Base-by-base conservation (phyloP, 2,797 vertebrate genomes). In the Lepidocolaptes lacrymiger region DNA sequence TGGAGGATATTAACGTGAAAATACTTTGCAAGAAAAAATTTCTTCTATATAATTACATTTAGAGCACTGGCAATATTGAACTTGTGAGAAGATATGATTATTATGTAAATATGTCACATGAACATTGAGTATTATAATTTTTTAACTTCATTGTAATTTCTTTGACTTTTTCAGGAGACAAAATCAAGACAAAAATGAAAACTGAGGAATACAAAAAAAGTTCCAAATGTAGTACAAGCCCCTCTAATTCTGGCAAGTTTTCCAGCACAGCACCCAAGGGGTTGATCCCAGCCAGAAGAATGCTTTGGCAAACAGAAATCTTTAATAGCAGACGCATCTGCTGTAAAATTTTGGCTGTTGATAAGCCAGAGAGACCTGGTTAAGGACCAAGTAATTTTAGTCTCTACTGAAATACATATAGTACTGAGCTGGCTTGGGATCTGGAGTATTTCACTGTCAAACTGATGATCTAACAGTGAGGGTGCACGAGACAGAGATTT, bases 321-420 rank as follows among this genome's bases (percentile, higher is more conserved):
- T 73, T 87, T 85, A 92, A 94, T 91, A 97, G 78, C 41, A 86
- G 88, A 82, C 1, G 36, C 76, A 94, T 96, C 91, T 96, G 92
- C 78, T 95, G 61, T 62, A 64, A 95, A 94, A 88, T 87, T 92
- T 94, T 97, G 90, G 96, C 96, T 85, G 63, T 59, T 92, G 81
- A 94, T 78, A 91, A 96, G 64, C 64, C 56, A 78, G 63, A 66
- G 71, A 93, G 77, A 94, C 58, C 63, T 63, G 52, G 55, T 85
- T 78, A 64, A 89, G 48, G 44, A 86, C 79, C 82, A 91, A 90
- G 61, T 48, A 41, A 84, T 93, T 90, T 93, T 90, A 76, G 71
- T 41, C 14, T 93, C 67, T 58, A 56, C 58, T 82, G 84, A 96
- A 91, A 95, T 62, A 59, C 23, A 68, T 75, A 14, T 32, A 27